Evolutionary conservation across 1,140 invertebrate species (phyloP).

Genomic region (Doryteuthis pealeii): DNA sequence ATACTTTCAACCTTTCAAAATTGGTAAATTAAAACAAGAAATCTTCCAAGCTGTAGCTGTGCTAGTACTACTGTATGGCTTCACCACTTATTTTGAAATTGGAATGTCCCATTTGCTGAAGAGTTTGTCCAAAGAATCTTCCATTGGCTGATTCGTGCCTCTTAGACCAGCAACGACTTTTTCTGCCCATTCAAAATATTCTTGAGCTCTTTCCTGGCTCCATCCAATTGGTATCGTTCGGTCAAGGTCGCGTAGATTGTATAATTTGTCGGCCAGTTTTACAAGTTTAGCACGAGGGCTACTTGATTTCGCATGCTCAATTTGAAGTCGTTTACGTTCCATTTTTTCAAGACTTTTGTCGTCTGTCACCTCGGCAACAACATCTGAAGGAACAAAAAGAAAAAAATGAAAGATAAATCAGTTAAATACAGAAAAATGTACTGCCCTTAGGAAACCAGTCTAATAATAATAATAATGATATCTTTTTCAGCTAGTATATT

Average conservation of each 20-base stretch:
- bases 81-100: too few relatives aligned
- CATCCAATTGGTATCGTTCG: constrained; percentile 68
- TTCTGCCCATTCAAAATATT: constrained; percentile 76
- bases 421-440: constrained; percentile 1
- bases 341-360: constrained; percentile 72
- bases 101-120: too few relatives aligned
- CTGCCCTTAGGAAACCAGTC: too few relatives aligned
- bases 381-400: constrained; percentile 32
- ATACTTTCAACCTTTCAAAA: too few relatives aligned
- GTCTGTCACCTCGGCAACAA: constrained; percentile 68
- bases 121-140: constrained; percentile 66
- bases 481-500: too few relatives aligned
- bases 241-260: constrained; percentile 79
- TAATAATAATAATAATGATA: not conserved
- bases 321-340: constrained; percentile 73
- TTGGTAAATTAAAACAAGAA: too few relatives aligned
- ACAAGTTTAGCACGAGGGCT: constrained; percentile 76
- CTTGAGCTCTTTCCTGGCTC: constrained; percentile 65
- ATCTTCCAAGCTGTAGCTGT: too few relatives aligned
- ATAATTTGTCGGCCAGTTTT: constrained; percentile 83
- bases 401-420: not conserved
- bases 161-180: constrained; percentile 71
- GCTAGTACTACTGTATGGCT: too few relatives aligned
- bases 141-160: constrained; percentile 70
- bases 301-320: constrained; percentile 67